Base-by-base conservation (phyloP, 2,113 vertebrate genomes). In the Sinocyclocheilus grahami region DNA sequence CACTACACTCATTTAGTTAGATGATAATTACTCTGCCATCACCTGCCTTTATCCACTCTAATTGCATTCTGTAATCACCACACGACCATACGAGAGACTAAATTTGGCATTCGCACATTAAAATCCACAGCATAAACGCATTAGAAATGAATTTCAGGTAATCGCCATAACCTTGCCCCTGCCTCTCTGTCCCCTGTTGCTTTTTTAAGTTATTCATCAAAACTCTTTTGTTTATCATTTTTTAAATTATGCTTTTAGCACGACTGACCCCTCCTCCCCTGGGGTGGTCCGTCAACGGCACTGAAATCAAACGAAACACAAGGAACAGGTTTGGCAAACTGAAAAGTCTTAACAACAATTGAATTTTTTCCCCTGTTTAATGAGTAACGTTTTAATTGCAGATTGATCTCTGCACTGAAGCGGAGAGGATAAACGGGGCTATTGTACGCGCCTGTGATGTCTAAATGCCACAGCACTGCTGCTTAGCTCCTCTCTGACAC, bases 51-150 rank as follows among this genome's bases (percentile, higher is more conserved):
- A 88, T 91, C 90, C 86, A 80, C 89, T 89, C 87, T 92, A 92
- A 93, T 85, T 86, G 87, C 89, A 91, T 93, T 94, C 92, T 79
- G 88, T 92, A 92, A 93, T 92, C 85, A 86, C 80, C 63, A 42
- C 48, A 89, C 67, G 86, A 87, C 78, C 67, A 58, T 76, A 90
- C 58, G 85, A 90, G 89, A 89, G 27, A 87, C 91, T 90, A 90
- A 90, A 93, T 91, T 89, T 87, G 90, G 90, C 87, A 87, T 77
- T 65, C 85, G 85, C 91, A 89, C 87, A 84, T 87, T 80, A 85
- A 81, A 18, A 77, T 82, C 83, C 87, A 80, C 90, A 87, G 90
- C 80, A 55, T 78, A 88, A 87, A 85, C 20, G 39, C 83, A 83
- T 88, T 87, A 85, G 74, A 53, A 79, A 82, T 67, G 58, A 76